Evolutionary conservation across 1,140 invertebrate species (phyloP), one percentile per base, ranked within the genome.

Genomic region (Leptinotarsa lineolata): DNA sequence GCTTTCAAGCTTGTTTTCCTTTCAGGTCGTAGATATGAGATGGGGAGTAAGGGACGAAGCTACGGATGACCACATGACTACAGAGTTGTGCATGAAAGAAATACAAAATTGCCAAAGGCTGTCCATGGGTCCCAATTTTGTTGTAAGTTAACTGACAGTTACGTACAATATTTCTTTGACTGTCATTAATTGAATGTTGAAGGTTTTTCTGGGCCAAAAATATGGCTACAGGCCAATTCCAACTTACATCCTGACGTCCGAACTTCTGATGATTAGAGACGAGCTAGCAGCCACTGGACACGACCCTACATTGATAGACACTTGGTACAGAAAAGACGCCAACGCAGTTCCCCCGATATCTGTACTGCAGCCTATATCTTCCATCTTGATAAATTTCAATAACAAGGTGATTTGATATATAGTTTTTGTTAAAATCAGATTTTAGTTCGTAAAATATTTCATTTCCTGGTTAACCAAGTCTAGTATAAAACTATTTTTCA

Each of bases 41-140:
- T 99, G 97, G 97, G 97, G 97, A 21, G 93, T 96, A 3, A 87
- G 94, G 81, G 97, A 99, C 81, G 97, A 99, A 86, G 96, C 97
- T 0, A 99, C 97, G 0, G 97, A 99, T 83, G 97, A 99, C 91
- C 97, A 99, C 86, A 97, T 98, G 96, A 99, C 97, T 11, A 98
- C 97, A 0, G 95, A 98, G 81, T 89, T 99, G 0, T 99, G 97
- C 83, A 98, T 99, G 95, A 91, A 94, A 75, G 97, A 99, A 88
- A 99, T 99, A 72, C 92, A 95, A 84, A 99, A 98, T 85, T 99
- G 97, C 84, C 97, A 99, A 85, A 88, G 97, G 16, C 86, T 99
- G 0, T 99, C 97, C 0, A 97, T 99, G 93, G 97, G 97, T 0
- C 97, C 97, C 0, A 99, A 99, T 84, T 99, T 99, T 86, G 96